phyloP scores from a whole-genome alignment of 2,113 vertebrate genomes.

The Chloebia gouldiae region DNA sequence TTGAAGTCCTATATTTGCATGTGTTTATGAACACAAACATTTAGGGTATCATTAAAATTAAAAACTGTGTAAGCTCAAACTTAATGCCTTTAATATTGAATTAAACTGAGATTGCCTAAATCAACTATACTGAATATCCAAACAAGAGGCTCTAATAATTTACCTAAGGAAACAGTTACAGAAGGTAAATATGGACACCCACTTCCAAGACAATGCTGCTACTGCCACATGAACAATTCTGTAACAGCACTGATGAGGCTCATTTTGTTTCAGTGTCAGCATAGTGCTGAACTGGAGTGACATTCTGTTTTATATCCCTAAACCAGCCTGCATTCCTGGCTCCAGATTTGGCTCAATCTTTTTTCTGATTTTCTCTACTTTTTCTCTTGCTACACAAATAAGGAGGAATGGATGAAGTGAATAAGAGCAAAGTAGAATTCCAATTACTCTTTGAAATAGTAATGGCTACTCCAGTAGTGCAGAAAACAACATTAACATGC shows the following conservation, averaged over 20 bases:
- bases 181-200: not conserved
- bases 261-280: not conserved
- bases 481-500: not conserved
- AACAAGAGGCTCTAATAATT: not conserved
- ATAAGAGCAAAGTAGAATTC: not conserved
- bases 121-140: not conserved
- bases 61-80: not conserved
- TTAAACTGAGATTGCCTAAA: not conserved
- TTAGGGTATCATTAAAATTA: not conserved
- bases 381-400: not conserved
- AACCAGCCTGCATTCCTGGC: not conserved
- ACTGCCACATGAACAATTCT: not conserved
- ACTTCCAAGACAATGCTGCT: not conserved
- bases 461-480: not conserved
- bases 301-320: not conserved
- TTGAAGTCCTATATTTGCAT: not conserved
- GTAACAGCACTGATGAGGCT: not conserved
- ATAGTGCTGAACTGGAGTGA: not conserved
- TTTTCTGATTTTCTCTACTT: not conserved
- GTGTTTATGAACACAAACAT: not conserved
- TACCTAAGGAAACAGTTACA: not conserved
- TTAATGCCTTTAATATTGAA: not conserved
- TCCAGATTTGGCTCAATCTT: not conserved
- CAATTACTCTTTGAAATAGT: not conserved
- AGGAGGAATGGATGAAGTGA: not conserved